Evolutionary conservation across 2,113 vertebrate species (phyloP), one percentile per base, ranked within the genome.

Genomic region (Hippocampus zosterae): DNA sequence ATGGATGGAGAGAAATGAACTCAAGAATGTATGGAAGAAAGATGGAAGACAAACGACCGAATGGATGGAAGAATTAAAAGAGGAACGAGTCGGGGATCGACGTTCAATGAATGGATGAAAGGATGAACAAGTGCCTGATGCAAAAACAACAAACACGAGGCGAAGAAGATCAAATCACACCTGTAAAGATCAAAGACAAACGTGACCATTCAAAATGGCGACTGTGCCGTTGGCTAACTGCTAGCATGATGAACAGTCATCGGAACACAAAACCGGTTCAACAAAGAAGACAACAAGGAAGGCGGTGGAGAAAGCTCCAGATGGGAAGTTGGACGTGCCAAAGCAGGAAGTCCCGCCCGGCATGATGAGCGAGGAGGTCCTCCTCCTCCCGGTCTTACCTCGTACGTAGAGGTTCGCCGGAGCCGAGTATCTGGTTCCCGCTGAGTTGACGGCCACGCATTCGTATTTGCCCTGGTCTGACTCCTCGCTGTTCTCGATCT

Each of bases 401-500:
- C 96, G 92, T 74, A 98, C 96, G 23, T 98, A 98, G 75, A 99
- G 96, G 85, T 99, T 99, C 16, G 97, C 97, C 0, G 96, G 96
- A 72, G 96, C 94, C 0, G 96, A 98, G 89, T 98, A 99, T 77
- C 96, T 95, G 12, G 95, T 98, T 87, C 97, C 96, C 2, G 94
- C 95, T 0, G 93, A 94, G 94, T 98, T 99, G 84, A 94, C 94
- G 10, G 96, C 96, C 84, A 98, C 95, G 53, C 97, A 99, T 84
- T 99, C 96, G 0, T 98, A 99, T 92, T 99, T 99, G 83, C 97
- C 97, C 92, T 99, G 96, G 92, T 99, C 97, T 0, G 96, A 95
- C 83, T 98, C 96, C 87, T 99, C 96, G 0, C 97, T 99, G 92
- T 95, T 96, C 86, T 99, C 97, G 69, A 99, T 98, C 88, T 99